A percentile compares a stretch with the other conserved stretches of the same genome.
Conservation (phyloP, 2,888 invertebrate genomes). For the Sphaeridia pumilis region DNA sequence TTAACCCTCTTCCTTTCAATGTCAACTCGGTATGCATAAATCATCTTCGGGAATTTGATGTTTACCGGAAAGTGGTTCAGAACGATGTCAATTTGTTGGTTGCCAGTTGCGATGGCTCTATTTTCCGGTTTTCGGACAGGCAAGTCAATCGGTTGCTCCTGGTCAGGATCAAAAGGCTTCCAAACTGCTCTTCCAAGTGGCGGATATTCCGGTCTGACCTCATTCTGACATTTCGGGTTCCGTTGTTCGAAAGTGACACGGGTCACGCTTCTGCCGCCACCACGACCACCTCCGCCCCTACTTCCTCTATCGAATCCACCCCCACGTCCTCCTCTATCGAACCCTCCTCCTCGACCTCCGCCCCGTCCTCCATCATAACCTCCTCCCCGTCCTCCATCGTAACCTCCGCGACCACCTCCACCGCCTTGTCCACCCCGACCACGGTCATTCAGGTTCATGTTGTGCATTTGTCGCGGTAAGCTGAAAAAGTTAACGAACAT, state of each 20-base stretch:
- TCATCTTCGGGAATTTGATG: conserved; percentile 7
- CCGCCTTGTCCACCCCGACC: background rate
- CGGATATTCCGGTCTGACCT: background rate
- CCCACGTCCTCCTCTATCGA: background rate
- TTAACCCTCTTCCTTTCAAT: conserved; percentile 6
- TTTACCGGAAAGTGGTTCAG: conserved; percentile 11
- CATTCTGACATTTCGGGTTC: background rate
- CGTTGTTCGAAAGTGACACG: background rate
- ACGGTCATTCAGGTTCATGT: no score
- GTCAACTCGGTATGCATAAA: conserved; percentile 10
- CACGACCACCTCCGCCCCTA: conserved; percentile 3
- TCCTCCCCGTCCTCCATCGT: conserved; percentile 4
- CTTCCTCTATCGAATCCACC: conserved; percentile 3
- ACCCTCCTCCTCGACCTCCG: background rate
- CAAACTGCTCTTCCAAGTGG: background rate
- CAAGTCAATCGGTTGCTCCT: background rate
- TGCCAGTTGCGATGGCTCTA: background rate
- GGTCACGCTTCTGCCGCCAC: conserved; percentile 1
- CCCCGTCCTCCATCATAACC: background rate
- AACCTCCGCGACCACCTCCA: background rate
- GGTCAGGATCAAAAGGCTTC: background rate
- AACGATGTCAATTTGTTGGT: background rate
- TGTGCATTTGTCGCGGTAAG: no score
- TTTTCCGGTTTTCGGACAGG: background rate
- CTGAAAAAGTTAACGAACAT: no score